Base-by-base conservation (phyloP, 2,888 invertebrate genomes). In the Schizotus pectinicornis region DNA sequence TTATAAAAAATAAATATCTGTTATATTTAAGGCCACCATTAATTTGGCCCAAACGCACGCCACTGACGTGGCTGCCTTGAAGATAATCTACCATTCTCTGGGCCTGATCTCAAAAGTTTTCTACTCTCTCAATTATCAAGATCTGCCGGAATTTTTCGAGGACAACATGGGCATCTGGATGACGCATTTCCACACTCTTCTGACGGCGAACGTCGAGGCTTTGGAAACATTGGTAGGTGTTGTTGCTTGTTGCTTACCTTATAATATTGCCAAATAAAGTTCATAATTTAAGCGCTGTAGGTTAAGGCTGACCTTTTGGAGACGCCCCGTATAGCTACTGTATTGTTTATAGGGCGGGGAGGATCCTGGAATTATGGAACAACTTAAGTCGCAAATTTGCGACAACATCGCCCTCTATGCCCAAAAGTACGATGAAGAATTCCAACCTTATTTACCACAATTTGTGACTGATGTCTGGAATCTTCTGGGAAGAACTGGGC, bases 121-220 rank as follows among this genome's bases (percentile, higher is more conserved):
- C 82, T 95, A 95, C 80, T 98, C 98, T 0, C 85, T 99, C 12
- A 99, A 98, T 80, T 94, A 90, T 66, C 99, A 99, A 84, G 99
- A 99, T 80, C 81, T 99, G 67, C 99, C 99, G 0, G 99, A 99
- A 81, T 98, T 94, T 82, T 99, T 99, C 77, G 99, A 99, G 80
- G 98, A 99, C 77, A 96, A 98, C 78, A 96, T 99, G 91, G 83
- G 84, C 13, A 85, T 85, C 0, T 99, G 99, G 98, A 98, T 99
- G 97, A 86, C 87, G 0, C 88, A 94, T 72, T 92, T 98, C 69
- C 88, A 94, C 47, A 86, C 86, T 31, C 82, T 99, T 32, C 82
- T 99, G 33, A 90, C 87, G 55, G 83, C 84, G 0, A 89, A 95
- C 78, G 91, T 94, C 35, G 87, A 89, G 1, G 82, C 87, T 30